phyloP scores from a whole-genome alignment of 2,888 invertebrate species.

The Phortica magna region DNA sequence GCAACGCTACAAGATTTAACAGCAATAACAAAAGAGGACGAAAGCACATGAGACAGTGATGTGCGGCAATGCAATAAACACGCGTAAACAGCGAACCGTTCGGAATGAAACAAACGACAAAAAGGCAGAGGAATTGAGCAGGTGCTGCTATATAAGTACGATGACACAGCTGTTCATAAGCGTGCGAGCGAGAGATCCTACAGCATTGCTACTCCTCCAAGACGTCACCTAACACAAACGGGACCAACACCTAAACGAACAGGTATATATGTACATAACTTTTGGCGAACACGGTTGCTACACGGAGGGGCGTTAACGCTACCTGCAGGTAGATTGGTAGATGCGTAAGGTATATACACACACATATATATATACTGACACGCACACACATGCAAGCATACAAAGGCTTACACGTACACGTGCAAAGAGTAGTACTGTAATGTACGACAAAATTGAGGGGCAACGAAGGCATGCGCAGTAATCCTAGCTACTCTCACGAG shows the following conservation, averaged over 20 bases:
- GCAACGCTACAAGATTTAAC: background rate
- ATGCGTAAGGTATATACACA: slow-evolving; percentile 73
- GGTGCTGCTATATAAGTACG: background rate
- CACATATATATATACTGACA: slow-evolving; percentile 14
- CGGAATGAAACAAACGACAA: slow-evolving; percentile 1
- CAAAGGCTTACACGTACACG: slow-evolving; percentile 13
- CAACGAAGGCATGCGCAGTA: background rate
- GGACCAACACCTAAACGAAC: slow-evolving; percentile 20
- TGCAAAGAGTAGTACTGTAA: background rate
- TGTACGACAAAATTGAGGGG: background rate
- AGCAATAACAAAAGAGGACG: slow-evolving; percentile 10
- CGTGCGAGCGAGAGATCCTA: background rate
- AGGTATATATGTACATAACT: slow-evolving; percentile 36
- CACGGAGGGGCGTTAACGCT: slow-evolving; percentile 46
- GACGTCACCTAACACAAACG: background rate
- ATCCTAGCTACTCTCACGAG: background rate
- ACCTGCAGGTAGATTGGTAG: slow-evolving; percentile 78
- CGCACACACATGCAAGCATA: slow-evolving; percentile 33
- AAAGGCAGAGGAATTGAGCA: background rate
- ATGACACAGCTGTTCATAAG: slow-evolving; percentile 1
- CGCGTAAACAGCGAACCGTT: background rate
- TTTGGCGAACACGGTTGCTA: background rate
- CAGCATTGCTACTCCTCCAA: slow-evolving; percentile 13
- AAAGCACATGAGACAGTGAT: slow-evolving; percentile 28
- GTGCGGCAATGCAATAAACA: slow-evolving; percentile 6